Evolutionary conservation across 1,140 invertebrate species (phyloP), one percentile per base, ranked within the genome.

Genomic region (Drosophila ironensis): DNA sequence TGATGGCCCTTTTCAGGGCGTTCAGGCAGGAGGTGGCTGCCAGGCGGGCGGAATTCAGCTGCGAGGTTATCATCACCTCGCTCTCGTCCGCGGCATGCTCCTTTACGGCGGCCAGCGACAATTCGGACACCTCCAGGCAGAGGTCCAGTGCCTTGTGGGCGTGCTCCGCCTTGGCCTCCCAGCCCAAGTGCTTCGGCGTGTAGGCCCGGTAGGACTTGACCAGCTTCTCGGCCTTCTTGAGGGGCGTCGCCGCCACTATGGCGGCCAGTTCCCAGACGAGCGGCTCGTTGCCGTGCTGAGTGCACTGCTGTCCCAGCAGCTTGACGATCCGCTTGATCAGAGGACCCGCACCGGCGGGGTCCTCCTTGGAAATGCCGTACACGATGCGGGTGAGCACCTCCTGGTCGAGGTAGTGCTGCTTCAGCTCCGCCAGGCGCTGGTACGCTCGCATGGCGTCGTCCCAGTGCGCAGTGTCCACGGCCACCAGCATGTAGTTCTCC

Each of bases 401-500:
- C 1, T 93, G 76, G 89, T 98, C 97, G 1, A 95, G 88, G 88
- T 95, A 96, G 67, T 95, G 94, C 47, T 93, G 93, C 91, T 96
- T 97, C 1, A 99, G 89, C 81, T 98, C 97, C 9, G 98, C 89
- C 12, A 96, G 90, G 17, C 96, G 92, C 90, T 98, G 95, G 80
- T 96, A 97, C 0, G 96, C 94, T 53, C 93, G 92, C 41, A 99
- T 94, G 0, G 95, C 95, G 89, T 96, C 95, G 28, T 93, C 92
- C 87, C 95, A 95, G 74, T 94, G 92, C 0, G 92, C 92, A 14
- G 94, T 94, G 84, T 97, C 95, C 54, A 94, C 93, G 71, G 94
- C 95, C 8, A 97, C 95, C 4, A 95, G 89, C 91, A 98, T 92
- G 14, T 97, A 93, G 91, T 99, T 99, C 87, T 99, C 98, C 98